Conservation (phyloP, 2,797 vertebrate genomes). For the Coccyzus lansbergi region DNA sequence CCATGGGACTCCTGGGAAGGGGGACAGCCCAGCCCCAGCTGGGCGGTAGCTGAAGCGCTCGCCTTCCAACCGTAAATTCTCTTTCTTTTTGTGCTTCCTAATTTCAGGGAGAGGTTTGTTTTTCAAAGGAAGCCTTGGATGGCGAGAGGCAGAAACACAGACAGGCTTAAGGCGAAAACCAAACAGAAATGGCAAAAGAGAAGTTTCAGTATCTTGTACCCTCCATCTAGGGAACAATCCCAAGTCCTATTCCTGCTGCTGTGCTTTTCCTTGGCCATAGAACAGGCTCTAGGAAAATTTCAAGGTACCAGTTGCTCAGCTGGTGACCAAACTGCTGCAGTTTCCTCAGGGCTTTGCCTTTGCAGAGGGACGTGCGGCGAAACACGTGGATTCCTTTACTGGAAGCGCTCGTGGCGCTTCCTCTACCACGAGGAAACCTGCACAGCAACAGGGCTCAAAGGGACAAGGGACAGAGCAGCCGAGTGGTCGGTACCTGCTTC, state of each 20-base stretch:
- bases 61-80: background rate
- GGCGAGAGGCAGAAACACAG: background rate
- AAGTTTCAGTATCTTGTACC: conserved; percentile 31
- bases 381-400: background rate
- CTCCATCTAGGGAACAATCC: conserved; percentile 22
- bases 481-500: background rate
- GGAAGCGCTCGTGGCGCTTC: too few relatives aligned
- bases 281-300: background rate
- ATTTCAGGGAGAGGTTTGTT: background rate
- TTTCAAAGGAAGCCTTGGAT: background rate
- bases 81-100: background rate
- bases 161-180: background rate
- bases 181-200: background rate
- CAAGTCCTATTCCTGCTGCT: background rate
- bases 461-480: background rate
- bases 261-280: conserved; percentile 22
- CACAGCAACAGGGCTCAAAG: background rate
- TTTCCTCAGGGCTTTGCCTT: conserved; percentile 14
- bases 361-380: background rate
- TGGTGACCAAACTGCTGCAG: background rate
- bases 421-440: too few relatives aligned
- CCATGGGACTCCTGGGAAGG: background rate
- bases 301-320: background rate
- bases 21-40: background rate
- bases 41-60: background rate